These are phyloP conservation scores for Rhynchomys soricoides DNA, from an alignment of 2,113 vertebrate species.

Conservation along the genomic window DNA sequence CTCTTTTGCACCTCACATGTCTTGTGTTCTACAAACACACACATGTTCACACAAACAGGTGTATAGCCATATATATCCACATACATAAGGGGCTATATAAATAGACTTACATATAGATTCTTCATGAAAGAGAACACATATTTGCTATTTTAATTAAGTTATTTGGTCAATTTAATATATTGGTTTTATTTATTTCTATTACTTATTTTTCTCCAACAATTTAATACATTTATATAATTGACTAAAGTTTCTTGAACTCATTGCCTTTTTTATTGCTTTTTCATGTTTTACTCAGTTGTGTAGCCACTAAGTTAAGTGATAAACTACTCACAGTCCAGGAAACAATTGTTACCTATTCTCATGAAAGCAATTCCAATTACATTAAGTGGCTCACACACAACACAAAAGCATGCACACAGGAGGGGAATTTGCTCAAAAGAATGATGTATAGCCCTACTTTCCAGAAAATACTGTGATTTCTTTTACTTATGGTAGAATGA, in stretches of 20 bases:
- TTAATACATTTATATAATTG: neutral
- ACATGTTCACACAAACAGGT: neutral
- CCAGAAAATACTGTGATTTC: neutral
- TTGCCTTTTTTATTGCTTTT: neutral
- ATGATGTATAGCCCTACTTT: neutral
- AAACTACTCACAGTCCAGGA: neutral
- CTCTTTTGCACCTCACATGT: neutral
- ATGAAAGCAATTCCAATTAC: neutral
- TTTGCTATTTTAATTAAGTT: neutral
- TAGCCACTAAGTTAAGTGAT: neutral
- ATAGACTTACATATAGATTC: neutral
- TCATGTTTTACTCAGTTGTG: neutral
- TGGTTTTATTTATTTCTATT: neutral
- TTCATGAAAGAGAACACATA: neutral
- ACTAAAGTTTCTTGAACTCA: neutral
- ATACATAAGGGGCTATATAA: neutral
- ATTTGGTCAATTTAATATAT: neutral
- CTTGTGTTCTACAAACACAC: neutral
- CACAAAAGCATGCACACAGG: neutral
- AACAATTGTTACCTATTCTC: neutral
- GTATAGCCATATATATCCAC: neutral
- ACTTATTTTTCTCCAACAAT: neutral
- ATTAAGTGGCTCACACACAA: neutral
- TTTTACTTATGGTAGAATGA: neutral
- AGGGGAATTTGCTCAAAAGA: neutral